Percentiles rank a stretch among this genome's conserved stretches.
These are phyloP conservation scores for Ctenomys sociabilis DNA, from an alignment of 2,113 vertebrate genomes.

Conservation along the genomic window DNA sequence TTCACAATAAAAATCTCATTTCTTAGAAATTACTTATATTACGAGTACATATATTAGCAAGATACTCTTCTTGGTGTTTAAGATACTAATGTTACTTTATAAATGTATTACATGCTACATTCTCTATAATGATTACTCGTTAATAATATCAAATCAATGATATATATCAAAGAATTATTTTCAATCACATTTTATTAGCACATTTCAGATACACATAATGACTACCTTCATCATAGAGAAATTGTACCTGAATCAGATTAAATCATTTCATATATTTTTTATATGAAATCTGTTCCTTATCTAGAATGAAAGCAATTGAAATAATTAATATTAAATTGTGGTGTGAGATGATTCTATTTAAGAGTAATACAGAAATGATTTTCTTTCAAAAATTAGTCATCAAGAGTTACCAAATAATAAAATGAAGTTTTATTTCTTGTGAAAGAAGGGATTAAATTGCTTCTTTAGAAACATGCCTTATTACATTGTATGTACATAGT, in stretches of 20 bases:
- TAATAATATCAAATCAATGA: not conserved
- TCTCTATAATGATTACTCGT: not conserved
- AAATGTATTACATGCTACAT: not conserved
- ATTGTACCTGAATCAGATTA: not conserved
- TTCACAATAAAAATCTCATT: not conserved
- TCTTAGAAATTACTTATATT: not conserved
- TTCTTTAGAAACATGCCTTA: not conserved
- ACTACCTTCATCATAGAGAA: not conserved
- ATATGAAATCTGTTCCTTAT: not conserved
- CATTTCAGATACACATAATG: not conserved
- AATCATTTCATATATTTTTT: not conserved
- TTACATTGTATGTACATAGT: accelerated
- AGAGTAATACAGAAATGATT: not conserved
- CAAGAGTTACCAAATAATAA: not conserved
- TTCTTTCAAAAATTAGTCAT: not conserved
- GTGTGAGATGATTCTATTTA: not conserved
- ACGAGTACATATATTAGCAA: not conserved
- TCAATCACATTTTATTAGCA: not conserved
- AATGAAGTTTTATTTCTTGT: not conserved
- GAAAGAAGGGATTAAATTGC: not conserved
- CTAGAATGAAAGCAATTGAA: not conserved
- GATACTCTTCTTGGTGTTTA: not conserved
- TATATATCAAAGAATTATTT: not conserved
- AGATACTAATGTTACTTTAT: not conserved
- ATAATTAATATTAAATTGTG: not conserved